phyloP scores from a whole-genome alignment of 53 echinoderm and acorn worm species.

The Astropecten irregularis region DNA sequence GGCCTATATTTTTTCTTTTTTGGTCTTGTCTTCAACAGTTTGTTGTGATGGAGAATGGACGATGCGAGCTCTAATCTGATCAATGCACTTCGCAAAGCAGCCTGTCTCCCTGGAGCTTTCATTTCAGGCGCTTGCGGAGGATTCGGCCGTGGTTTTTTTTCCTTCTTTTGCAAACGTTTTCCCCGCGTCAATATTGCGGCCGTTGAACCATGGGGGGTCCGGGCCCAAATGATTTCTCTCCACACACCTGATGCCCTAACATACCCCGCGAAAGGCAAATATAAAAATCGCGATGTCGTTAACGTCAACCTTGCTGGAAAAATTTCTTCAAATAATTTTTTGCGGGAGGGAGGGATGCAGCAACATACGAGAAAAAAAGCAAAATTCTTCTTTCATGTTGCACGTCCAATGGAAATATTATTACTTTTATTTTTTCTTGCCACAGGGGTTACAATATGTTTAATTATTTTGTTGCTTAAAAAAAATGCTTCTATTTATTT shows the following conservation, averaged over 20 bases:
- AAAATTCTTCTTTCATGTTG: no score
- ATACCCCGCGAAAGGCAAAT: slow-evolving; percentile 8
- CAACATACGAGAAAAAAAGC: no score
- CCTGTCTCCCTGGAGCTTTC: neutral
- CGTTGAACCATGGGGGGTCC: slow-evolving; percentile 30
- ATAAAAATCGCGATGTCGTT: no score
- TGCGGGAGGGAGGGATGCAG: no score
- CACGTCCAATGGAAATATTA: no score
- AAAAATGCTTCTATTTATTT: no score
- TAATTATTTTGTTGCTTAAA: no score
- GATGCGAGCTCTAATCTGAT: slow-evolving; percentile 24
- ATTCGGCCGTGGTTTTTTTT: neutral
- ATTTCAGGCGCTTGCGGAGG: neutral
- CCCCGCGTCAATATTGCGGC: slow-evolving; percentile 18
- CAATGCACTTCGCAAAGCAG: neutral
- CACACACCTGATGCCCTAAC: neutral
- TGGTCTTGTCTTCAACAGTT: slow-evolving; percentile 30
- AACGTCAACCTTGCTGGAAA: no score
- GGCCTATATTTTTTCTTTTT: neutral
- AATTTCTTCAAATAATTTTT: no score
- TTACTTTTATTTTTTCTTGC: no score
- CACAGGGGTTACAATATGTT: no score
- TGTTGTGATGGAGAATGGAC: slow-evolving; percentile 36
- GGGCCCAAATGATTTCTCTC: slow-evolving; percentile 13
- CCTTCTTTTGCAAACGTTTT: neutral